Evolutionary conservation across 2,113 vertebrate species (phyloP).

Genomic region (Epinephelus fuscoguttatus): DNA sequence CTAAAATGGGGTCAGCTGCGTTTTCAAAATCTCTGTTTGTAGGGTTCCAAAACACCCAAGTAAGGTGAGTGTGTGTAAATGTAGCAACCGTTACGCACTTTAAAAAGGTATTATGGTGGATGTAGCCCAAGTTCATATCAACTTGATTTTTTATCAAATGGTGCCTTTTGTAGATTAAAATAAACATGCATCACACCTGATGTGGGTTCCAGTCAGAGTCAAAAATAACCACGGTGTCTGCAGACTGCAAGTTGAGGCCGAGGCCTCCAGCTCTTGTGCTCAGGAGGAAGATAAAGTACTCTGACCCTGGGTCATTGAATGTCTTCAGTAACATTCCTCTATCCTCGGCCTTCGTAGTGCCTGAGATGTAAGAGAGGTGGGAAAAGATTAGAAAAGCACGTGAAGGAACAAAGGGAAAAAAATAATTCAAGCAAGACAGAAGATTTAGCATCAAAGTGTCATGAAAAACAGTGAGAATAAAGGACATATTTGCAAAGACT

Average conservation of each 20-base stretch:
- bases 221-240: constrained; percentile 96
- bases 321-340: constrained; percentile 96
- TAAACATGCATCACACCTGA: constrained; percentile 90
- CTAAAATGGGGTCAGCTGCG: too few relatives aligned
- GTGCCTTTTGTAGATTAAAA: constrained; percentile 68
- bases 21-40: too few relatives aligned
- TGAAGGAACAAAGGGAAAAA: not conserved
- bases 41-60: too few relatives aligned
- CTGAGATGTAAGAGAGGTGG: constrained; percentile 68
- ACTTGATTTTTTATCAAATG: constrained; percentile 44
- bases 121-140: not conserved
- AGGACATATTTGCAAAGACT: constrained; percentile 13
- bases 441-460: not conserved
- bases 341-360: constrained; percentile 97
- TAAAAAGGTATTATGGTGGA: too few relatives aligned
- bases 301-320: constrained; percentile 92
- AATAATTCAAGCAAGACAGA: not conserved
- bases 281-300: constrained; percentile 97
- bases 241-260: constrained; percentile 95
- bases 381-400: not conserved
- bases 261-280: constrained; percentile 95
- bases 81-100: too few relatives aligned
- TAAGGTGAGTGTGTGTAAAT: too few relatives aligned
- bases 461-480: not conserved
- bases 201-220: constrained; percentile 99